Evolutionary conservation across 2,888 invertebrate genomes (phyloP).

Genomic region (Dichetophora obliterata): DNA sequence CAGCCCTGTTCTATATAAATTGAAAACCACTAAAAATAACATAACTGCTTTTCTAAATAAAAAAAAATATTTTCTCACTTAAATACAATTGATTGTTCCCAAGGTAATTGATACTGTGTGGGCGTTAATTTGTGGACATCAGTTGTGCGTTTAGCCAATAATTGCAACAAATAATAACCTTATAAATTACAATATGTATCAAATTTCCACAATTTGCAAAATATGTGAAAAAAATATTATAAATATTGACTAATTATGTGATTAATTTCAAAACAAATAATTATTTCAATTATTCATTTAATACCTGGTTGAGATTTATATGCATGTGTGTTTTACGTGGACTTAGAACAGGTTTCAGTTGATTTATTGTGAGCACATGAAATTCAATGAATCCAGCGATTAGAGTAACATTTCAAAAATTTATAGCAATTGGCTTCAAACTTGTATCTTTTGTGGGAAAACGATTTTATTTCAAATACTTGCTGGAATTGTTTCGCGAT

Average conservation of each 20-base stretch:
- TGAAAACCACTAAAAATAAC: not conserved
- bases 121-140: constrained; percentile 22
- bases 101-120: too few species aligned
- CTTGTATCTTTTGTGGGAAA: too few species aligned
- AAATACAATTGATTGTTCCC: constrained; percentile 16
- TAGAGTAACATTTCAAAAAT: too few species aligned
- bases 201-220: not conserved
- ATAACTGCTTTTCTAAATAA: not conserved
- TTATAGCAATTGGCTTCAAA: too few species aligned
- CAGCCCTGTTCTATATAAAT: not conserved
- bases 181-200: constrained; percentile 3
- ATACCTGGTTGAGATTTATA: not conserved
- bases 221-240: too few species aligned
- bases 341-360: constrained; percentile 7
- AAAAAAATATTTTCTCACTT: not conserved
- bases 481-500: too few species aligned
- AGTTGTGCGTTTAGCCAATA: constrained; percentile 16
- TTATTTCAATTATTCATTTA: not conserved
- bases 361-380: constrained; percentile 4
- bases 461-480: too few species aligned
- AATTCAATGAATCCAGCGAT: too few species aligned
- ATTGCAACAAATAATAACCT: constrained; percentile 11
- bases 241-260: not conserved
- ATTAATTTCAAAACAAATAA: constrained; percentile 15
- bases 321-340: not conserved